phyloP scores from a whole-genome alignment of 1,140 invertebrate species.

The Oncopeltus fasciatus region DNA sequence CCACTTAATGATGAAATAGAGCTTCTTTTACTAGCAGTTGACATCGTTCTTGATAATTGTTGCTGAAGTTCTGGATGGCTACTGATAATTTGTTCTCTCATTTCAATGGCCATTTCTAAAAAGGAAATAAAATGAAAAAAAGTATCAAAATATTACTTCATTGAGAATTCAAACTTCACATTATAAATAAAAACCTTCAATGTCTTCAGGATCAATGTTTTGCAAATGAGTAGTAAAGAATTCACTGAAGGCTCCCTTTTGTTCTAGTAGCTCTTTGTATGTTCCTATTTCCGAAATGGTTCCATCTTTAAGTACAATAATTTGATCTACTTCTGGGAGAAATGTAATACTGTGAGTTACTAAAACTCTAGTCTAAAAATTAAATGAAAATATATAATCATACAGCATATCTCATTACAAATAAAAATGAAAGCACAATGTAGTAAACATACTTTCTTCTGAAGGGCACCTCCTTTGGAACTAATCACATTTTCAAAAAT shows the following conservation, averaged over 20 bases:
- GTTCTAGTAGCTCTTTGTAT: constrained; percentile 64
- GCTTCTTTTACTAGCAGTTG: constrained; percentile 20
- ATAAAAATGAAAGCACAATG: background rate
- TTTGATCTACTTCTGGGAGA: constrained; percentile 72
- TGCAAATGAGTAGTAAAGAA: constrained; percentile 69
- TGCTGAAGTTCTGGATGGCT: constrained; percentile 11
- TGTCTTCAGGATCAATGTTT: constrained; percentile 38
- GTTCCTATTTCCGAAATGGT: constrained; percentile 69
- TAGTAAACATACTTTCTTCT: constrained; percentile 37
- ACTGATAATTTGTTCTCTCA: constrained; percentile 18
- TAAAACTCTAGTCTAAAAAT: constrained; percentile 49
- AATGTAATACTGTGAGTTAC: constrained; percentile 88
- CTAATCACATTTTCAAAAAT: constrained; percentile 86
- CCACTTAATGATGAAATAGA: constrained; percentile 17
- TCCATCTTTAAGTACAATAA: constrained; percentile 72
- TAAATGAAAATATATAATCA: too few species aligned
- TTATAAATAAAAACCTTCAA: constrained; percentile 10
- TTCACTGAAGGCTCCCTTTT: constrained; percentile 66
- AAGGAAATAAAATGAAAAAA: background rate
- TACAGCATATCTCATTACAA: too few species aligned
- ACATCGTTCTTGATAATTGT: constrained; percentile 16
- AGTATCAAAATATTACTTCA: background rate
- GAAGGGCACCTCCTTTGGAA: constrained; percentile 58
- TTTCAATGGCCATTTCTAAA: constrained; percentile 17
- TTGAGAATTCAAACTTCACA: background rate